Evolutionary conservation across 2,888 invertebrate genomes (phyloP).

Genomic region (Phyllotreta cruciferae): DNA sequence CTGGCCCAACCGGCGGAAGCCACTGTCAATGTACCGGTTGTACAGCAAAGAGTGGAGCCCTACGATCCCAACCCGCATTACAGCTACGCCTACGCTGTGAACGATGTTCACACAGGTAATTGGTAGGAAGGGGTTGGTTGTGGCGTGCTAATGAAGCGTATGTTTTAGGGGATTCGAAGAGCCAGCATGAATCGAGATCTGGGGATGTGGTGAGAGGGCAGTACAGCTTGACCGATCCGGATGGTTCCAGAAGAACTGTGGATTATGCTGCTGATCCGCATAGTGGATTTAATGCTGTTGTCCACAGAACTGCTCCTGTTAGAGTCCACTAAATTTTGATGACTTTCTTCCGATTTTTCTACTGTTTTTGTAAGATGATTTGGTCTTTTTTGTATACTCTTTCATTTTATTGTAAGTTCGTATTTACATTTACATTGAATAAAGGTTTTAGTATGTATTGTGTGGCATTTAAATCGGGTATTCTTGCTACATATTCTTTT

Average conservation of each 20-base stretch:
- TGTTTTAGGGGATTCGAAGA: constrained; percentile 54
- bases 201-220: constrained; percentile 57
- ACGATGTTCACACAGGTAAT: constrained; percentile 52
- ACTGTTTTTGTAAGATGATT: too few relatives aligned
- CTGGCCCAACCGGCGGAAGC: constrained; percentile 39
- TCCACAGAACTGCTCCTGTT: constrained; percentile 49
- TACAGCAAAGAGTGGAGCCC: constrained; percentile 53
- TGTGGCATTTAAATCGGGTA: too few relatives aligned
- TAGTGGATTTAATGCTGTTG: constrained; percentile 56
- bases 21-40: constrained; percentile 43
- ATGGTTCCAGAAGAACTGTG: constrained; percentile 55
- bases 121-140: neutral
- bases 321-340: constrained; percentile 9
- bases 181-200: constrained; percentile 55
- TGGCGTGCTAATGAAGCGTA: too few relatives aligned
- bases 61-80: constrained; percentile 57
- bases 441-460: constrained; percentile 11
- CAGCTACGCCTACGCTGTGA: constrained; percentile 56
- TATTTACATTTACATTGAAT: constrained; percentile 12
- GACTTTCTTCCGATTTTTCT: too few relatives aligned
- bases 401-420: neutral
- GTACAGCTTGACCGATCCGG: constrained; percentile 57
- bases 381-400: constrained; percentile 27
- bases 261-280: constrained; percentile 55
- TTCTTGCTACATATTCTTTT: too few relatives aligned